Evolutionary conservation across 2,888 invertebrate genomes (phyloP).

Genomic region (Galeopsomyia nigrocyanea): DNA sequence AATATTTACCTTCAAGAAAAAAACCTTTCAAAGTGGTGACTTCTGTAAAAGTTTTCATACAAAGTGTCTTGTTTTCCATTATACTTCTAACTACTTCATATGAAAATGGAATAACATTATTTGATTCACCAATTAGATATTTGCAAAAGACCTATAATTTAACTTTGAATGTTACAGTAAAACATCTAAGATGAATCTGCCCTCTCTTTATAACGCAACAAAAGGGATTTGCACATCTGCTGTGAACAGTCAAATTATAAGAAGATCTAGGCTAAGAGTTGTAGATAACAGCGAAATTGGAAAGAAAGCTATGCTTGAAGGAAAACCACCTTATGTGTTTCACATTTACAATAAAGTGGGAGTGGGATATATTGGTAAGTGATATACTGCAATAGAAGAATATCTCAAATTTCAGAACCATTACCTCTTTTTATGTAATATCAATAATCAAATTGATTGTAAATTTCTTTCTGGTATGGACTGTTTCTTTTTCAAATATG

Average conservation of each 20-base stretch:
- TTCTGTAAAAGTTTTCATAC: too few relatives aligned
- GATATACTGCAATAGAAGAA: neutral
- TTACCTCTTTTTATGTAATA: neutral
- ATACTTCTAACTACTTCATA: too few relatives aligned
- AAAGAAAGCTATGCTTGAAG: slow-evolving; percentile 93
- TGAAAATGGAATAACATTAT: too few relatives aligned
- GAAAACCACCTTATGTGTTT: slow-evolving; percentile 93
- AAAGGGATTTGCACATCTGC: slow-evolving; percentile 73
- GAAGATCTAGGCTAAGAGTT: slow-evolving; percentile 85
- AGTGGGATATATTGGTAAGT: slow-evolving; percentile 74
- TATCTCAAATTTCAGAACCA: neutral
- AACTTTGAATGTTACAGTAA: neutral
- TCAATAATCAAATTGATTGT: slow-evolving; percentile 12
- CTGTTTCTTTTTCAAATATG: neutral
- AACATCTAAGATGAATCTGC: slow-evolving; percentile 26
- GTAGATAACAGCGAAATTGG: slow-evolving; percentile 98
- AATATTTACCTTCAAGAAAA: too few relatives aligned
- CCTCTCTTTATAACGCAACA: slow-evolving; percentile 20
- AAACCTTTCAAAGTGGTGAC: too few relatives aligned
- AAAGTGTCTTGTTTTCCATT: too few relatives aligned
- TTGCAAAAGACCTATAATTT: too few relatives aligned
- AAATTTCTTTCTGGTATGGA: neutral
- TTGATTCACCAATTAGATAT: too few relatives aligned
- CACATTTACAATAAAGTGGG: slow-evolving; percentile 90
- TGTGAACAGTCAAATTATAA: slow-evolving; percentile 77